Base-by-base conservation (phyloP, 2,113 vertebrate genomes). In the Ramphastos sulfuratus region DNA sequence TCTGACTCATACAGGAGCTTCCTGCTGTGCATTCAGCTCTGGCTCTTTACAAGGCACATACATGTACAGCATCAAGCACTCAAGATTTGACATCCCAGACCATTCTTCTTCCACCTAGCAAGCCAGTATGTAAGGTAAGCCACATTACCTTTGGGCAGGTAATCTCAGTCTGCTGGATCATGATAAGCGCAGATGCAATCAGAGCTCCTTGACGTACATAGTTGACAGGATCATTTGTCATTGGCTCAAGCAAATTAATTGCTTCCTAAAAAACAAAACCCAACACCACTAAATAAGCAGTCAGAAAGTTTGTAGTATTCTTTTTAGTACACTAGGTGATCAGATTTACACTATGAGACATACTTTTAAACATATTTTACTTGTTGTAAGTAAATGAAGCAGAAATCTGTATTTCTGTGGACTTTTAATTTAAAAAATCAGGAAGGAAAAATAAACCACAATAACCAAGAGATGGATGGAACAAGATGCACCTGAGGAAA, bases 151-250 rank as follows among this genome's bases (percentile, higher is more conserved):
- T 99, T 76, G 99, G 99, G 97, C 99, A 99, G 81, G 99, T 99
- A 92, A 99, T 98, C 93, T 99, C 99, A 5, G 98, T 98, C 97
- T 99, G 99, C 83, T 99, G 99, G 97, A 99, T 99, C 99, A 99
- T 99, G 97, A 99, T 99, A 91, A 99, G 98, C 61, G 99, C 99
- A 8, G 99, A 99, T 21, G 99, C 98, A 87, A 99, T 99, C 77
- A 99, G 98, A 35, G 99, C 99, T 20, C 99, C 99, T 91, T 99
- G 99, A 94, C 99, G 98, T 78, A 99, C 99, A 2, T 99, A 99
- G 97, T 99, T 99, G 83, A 99, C 99, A 2, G 99, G 99, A 95
- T 99, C 99, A 9, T 99, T 99, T 94, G 99, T 99, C 99, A 99
- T 99, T 35, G 99, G 99, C 94, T 99, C 99, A 84, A 99, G 96